These are phyloP conservation scores for Andrena fulva DNA, from an alignment of 2,888 invertebrate species.

Conservation along the genomic window DNA sequence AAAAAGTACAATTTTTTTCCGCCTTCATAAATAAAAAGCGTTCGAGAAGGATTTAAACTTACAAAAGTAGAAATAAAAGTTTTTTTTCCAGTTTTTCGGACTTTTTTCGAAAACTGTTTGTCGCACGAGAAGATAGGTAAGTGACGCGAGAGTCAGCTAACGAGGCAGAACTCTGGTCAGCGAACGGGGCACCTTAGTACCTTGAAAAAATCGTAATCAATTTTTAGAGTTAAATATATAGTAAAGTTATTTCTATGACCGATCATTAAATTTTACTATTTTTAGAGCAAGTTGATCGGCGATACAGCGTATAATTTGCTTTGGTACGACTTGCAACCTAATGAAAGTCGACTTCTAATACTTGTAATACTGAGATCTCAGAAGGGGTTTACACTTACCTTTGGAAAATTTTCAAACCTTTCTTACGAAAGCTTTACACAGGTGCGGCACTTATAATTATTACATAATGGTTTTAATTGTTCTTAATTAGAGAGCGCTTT, in stretches of 20 bases:
- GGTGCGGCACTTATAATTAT: slow-evolving; percentile 45
- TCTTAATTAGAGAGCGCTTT: background rate
- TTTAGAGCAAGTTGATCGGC: slow-evolving; percentile 61
- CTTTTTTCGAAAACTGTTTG: no score
- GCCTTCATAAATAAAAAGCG: no score
- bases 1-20: no score
- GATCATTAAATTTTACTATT: background rate
- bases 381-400: slow-evolving; percentile 53
- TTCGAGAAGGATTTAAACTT: no score
- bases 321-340: slow-evolving; percentile 63
- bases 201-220: no score
- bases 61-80: no score
- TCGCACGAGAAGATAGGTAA: no score
- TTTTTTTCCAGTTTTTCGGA: no score
- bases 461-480: background rate
- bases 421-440: slow-evolving; percentile 53
- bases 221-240: no score
- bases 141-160: no score
- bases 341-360: slow-evolving; percentile 52
- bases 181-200: no score
- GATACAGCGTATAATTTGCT: slow-evolving; percentile 48
- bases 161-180: no score
- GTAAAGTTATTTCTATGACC: background rate
- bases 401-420: slow-evolving; percentile 58
- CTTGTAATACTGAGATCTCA: slow-evolving; percentile 62